Evolutionary conservation across 2,888 invertebrate species (phyloP), one percentile per base, ranked within the genome.

Genomic region (Drosophila birchii): DNA sequence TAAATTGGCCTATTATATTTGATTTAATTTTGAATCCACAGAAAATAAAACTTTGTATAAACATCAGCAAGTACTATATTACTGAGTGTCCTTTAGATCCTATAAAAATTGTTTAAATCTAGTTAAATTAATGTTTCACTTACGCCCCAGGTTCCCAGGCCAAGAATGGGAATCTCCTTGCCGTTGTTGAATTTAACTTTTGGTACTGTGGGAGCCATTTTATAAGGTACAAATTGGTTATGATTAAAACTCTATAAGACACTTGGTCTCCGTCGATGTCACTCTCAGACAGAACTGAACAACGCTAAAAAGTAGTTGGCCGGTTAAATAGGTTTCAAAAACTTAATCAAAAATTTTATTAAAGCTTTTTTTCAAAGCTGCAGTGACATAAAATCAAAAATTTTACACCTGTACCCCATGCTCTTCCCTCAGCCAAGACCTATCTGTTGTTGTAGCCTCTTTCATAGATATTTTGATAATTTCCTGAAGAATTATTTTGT

Each of bases 71-170:
- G n/a, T n/a, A n/a, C n/a, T n/a, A n/a, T n/a, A n/a, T n/a, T n/a
- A n/a, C 73, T 68, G 43, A 59, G 38, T 29, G 12, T 59, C 44
- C 3, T 7, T 14, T 23, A 23, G 14, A 4, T 23, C 23, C 14
- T 3, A 3, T 12, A 20, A 20, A 20, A 43, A 6, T 12, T 2
- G 0, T 6, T 3, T 5, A 16, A 9, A 26, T 5, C 6, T 8
- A 44, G 16, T 38, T 38, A 16, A 20, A 16, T 34, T 4, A 8
- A 45, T 47, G 2, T 59, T 63, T 9, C 7, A 93, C 93, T 92
- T 93, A 96, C 96, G 93, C 95, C 94, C 95, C 96, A 96, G 3
- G 96, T 96, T 18, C 96, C 96, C 20, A 96, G 92, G 2, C 96
- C 96, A 2, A 96, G 88, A 8, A 94, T 93, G 0, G 96, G 96